phyloP scores from a whole-genome alignment of 2,888 invertebrate species.

The Morpho deidamia region DNA sequence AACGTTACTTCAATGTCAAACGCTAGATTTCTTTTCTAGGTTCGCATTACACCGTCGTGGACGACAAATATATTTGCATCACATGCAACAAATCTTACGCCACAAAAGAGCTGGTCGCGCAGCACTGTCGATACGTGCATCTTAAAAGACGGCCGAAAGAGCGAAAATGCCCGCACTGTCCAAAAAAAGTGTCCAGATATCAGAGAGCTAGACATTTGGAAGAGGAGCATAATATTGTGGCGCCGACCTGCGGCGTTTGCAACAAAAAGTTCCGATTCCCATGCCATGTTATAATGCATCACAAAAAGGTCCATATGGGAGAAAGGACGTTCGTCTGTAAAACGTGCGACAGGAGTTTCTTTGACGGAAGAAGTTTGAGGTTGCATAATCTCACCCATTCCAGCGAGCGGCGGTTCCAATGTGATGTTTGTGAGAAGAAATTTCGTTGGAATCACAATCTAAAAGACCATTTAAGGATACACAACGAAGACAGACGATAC shows the following conservation, averaged over 20 bases:
- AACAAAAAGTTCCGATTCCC: constrained; percentile 40
- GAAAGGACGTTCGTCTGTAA: constrained; percentile 21
- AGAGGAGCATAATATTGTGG: constrained; percentile 35
- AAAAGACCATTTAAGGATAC: not conserved
- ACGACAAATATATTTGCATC: constrained; percentile 31
- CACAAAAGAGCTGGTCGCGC: constrained; percentile 26
- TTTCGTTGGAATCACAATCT: constrained; percentile 20
- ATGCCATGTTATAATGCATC: constrained; percentile 32
- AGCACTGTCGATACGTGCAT: constrained; percentile 44
- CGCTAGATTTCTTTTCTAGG: constrained; percentile 1
- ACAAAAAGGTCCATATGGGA: constrained; percentile 38
- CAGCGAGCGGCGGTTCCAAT: constrained; percentile 24
- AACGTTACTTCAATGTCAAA: no score
- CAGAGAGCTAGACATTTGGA: constrained; percentile 37
- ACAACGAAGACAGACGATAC: not conserved
- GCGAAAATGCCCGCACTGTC: constrained; percentile 29
- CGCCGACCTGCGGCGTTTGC: constrained; percentile 39
- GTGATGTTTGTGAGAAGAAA: constrained; percentile 30
- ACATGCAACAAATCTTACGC: constrained; percentile 33
- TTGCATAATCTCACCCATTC: not conserved
- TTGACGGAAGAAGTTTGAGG: not conserved
- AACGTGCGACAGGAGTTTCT: not conserved
- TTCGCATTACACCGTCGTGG: not conserved
- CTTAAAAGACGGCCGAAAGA: constrained; percentile 23
- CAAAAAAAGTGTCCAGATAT: constrained; percentile 7